Base-by-base conservation (phyloP, 2,888 invertebrate species). In the Sinopyrophorus schimmeli region DNA sequence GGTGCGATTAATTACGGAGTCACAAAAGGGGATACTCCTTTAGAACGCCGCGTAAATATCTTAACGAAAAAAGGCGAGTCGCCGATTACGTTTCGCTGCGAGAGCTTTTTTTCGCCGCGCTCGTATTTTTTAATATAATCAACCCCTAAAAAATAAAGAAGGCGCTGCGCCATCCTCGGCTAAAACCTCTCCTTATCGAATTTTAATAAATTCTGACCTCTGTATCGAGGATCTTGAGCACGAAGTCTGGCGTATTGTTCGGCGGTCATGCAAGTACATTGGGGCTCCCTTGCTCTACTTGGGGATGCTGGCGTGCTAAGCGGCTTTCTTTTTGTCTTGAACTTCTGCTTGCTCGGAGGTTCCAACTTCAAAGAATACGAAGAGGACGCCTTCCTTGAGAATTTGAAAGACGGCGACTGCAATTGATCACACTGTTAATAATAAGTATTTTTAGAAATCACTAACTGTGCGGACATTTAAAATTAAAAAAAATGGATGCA, bases 361-460 rank as follows among this genome's bases (percentile, higher is more conserved):
- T 95, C 95, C 78, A 93, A 80, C 80, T 92, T 92, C 74, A 96
- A 83, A 71, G 94, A 95, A 80, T 94, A 95, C 74, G 94, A 94
- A 67, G 94, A 94, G 64, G 94, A 92, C 70, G 94, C 93, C 82
- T 96, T 96, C 76, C 95, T 86, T 74, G 93, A 92, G 81, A 94
- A 94, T 83, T 94, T 94, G 86, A 93, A 95, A 77, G 93, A 91
- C 74, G 93, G 94, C 79, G 92, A 93, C 95, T 95, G 87, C 77
- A 86, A 84, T 76, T 79, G 76, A 78, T 80, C 80, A 78, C 77
- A 80, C 80, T 80, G 67, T 70, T 63, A 66, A 69, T 67, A 71
- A 67, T 71, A 67, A 70, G 69, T 65, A 67, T 65, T 63, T 61
- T 68, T 66, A 59, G 57, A 54, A 54, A 47, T 46, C 32, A 46